phyloP scores from a whole-genome alignment of 1,140 invertebrate species.

The Hylaeus volcanicus region DNA sequence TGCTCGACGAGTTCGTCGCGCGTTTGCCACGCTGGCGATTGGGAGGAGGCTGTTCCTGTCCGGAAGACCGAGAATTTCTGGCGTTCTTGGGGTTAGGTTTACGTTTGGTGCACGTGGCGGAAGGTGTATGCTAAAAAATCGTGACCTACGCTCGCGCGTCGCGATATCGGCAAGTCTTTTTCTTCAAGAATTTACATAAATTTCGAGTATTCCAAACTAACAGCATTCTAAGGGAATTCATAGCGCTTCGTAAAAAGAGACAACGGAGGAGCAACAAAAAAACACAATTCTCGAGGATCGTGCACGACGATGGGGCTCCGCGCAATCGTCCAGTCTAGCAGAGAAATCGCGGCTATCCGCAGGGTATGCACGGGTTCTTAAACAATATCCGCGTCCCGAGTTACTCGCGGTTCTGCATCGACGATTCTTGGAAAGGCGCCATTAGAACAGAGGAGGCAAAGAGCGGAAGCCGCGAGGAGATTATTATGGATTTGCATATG shows the following conservation, averaged over 20 bases:
- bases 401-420: slow-evolving; percentile 47
- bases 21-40: slow-evolving; percentile 32
- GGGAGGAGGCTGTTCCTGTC: background rate
- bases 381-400: slow-evolving; percentile 41
- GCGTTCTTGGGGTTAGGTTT: background rate
- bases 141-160: too few species aligned
- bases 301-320: background rate
- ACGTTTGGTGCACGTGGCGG: too few species aligned
- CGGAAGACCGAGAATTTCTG: background rate
- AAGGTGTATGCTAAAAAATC: too few species aligned
- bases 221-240: too few species aligned
- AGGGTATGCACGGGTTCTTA: slow-evolving; percentile 46
- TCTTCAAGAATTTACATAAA: too few species aligned
- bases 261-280: background rate
- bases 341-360: background rate
- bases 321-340: background rate
- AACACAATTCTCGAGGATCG: background rate
- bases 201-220: too few species aligned
- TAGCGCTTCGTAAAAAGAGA: too few species aligned
- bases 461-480: slow-evolving; percentile 58
- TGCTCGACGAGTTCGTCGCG: slow-evolving; percentile 42
- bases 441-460: slow-evolving; percentile 50
- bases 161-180: too few species aligned
- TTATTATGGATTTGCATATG: slow-evolving; percentile 55
- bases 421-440: slow-evolving; percentile 45